Evolutionary conservation across 2,888 invertebrate species (phyloP).

Genomic region (Drosophila bunnanda): DNA sequence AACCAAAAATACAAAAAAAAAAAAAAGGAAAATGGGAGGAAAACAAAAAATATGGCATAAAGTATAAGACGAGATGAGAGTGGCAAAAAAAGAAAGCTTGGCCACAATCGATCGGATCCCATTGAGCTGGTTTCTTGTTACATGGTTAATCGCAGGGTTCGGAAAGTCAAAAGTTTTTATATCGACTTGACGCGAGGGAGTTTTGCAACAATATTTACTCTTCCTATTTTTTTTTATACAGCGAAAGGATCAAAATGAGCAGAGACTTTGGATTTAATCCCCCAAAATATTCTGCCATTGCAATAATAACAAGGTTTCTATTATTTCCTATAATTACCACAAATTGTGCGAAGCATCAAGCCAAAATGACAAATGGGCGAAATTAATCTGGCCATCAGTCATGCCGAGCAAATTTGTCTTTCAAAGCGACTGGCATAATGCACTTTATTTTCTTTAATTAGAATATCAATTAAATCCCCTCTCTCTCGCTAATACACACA

Average conservation of each 20-base stretch:
- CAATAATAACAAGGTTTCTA: neutral
- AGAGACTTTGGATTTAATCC: no score
- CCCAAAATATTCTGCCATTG: no score
- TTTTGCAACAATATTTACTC: constrained; percentile 21
- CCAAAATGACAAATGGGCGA: constrained; percentile 10
- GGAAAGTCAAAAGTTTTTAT: constrained; percentile 27
- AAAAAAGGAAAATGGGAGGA: neutral
- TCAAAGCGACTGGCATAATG: constrained; percentile 8
- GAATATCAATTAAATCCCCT: constrained; percentile 61
- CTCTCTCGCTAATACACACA: neutral
- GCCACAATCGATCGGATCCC: constrained; percentile 37
- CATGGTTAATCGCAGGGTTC: constrained; percentile 35
- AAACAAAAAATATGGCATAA: constrained; percentile 38
- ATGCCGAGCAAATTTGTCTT: neutral
- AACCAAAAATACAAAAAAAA: neutral
- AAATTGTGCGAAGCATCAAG: constrained; percentile 15
- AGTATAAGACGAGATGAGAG: constrained; percentile 35
- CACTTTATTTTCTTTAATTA: constrained; percentile 72
- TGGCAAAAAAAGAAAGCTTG: constrained; percentile 11
- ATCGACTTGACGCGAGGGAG: constrained; percentile 14
- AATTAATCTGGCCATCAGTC: constrained; percentile 22
- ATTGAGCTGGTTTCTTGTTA: constrained; percentile 26
- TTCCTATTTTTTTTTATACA: neutral
- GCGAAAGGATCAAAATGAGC: neutral
- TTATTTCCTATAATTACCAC: constrained; percentile 21